A percentile compares a stretch with the other conserved stretches of the same genome.
These are phyloP conservation scores for Yponomeuta plumbellus DNA, from an alignment of 2,888 invertebrate species.

Conservation along the genomic window DNA sequence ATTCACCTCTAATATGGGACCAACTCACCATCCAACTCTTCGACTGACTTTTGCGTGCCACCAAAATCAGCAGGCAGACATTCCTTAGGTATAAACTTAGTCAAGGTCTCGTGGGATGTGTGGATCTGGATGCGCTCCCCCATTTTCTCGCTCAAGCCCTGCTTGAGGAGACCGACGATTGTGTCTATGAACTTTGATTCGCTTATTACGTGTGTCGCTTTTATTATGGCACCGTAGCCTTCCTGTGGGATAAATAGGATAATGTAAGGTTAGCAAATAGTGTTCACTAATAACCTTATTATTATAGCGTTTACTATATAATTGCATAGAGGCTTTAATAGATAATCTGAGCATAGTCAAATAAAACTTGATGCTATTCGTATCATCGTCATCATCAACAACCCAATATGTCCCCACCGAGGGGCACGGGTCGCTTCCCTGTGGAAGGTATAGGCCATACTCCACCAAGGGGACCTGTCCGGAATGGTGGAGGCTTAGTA, in stretches of 20 bases:
- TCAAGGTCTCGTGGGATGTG: slow-evolving; percentile 28
- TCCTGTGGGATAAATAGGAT: slow-evolving; percentile 35
- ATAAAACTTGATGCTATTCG: too few relatives aligned
- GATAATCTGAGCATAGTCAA: too few relatives aligned
- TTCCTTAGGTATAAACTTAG: slow-evolving; percentile 32
- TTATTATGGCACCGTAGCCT: slow-evolving; percentile 45
- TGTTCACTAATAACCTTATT: too few relatives aligned
- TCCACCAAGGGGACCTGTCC: too few relatives aligned
- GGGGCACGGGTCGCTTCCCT: too few relatives aligned
- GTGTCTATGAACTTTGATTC: not conserved
- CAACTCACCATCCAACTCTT: slow-evolving; percentile 21
- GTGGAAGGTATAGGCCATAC: too few relatives aligned
- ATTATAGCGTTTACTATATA: too few relatives aligned
- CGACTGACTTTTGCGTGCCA: slow-evolving; percentile 31
- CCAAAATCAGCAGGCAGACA: slow-evolving; percentile 42
- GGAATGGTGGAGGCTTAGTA: too few relatives aligned
- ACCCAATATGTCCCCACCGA: too few relatives aligned
- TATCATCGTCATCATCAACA: too few relatives aligned
- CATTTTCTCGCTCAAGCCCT: slow-evolving; percentile 38
- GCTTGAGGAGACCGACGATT: slow-evolving; percentile 21
- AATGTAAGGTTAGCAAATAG: too few relatives aligned
- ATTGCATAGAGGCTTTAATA: too few relatives aligned
- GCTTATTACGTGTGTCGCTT: not conserved
- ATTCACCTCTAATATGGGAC: not conserved
- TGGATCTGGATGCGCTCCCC: slow-evolving; percentile 30